Conservation (phyloP, 2,113 vertebrate species). For the Brachypteracias leptosomus region DNA sequence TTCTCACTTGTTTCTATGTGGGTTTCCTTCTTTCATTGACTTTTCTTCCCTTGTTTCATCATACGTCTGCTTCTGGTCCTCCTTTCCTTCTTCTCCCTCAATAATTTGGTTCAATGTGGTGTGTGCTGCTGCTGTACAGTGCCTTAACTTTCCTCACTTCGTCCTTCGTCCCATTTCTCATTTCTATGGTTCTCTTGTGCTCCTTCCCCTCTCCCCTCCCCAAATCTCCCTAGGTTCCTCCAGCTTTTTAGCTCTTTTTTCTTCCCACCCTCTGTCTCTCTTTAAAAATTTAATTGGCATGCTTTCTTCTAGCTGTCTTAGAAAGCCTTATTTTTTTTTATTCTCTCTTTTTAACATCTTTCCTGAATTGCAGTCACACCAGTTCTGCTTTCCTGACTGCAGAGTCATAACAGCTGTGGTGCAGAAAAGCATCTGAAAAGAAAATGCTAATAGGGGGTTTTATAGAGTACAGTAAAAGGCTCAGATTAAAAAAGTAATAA, state of each 20-base stretch:
- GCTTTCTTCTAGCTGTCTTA: slow-evolving; percentile 65
- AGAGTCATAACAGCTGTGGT: slow-evolving; percentile 68
- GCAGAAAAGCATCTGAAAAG: slow-evolving; percentile 61
- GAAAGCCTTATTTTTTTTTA: slow-evolving; percentile 41
- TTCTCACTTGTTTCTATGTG: neutral
- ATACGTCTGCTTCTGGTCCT: neutral
- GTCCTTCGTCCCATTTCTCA: neutral
- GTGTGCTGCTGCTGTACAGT: neutral
- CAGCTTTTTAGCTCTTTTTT: slow-evolving; percentile 32
- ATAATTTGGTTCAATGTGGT: neutral
- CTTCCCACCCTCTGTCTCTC: neutral
- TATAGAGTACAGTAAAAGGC: slow-evolving; percentile 46
- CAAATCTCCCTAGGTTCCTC: slow-evolving; percentile 24
- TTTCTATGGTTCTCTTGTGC: neutral
- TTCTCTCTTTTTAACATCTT: slow-evolving; percentile 56
- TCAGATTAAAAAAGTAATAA: slow-evolving; percentile 45
- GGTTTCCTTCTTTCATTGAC: neutral
- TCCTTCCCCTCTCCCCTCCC: neutral
- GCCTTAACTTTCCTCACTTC: neutral
- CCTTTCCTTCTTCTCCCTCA: neutral
- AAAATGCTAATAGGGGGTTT: slow-evolving; percentile 63
- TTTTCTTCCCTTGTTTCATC: neutral
- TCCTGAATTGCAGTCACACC: slow-evolving; percentile 60
- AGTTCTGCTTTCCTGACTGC: slow-evolving; percentile 68
- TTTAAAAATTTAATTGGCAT: slow-evolving; percentile 63